Conservation (phyloP, 1,140 invertebrate species). For the Linepithema humile region DNA sequence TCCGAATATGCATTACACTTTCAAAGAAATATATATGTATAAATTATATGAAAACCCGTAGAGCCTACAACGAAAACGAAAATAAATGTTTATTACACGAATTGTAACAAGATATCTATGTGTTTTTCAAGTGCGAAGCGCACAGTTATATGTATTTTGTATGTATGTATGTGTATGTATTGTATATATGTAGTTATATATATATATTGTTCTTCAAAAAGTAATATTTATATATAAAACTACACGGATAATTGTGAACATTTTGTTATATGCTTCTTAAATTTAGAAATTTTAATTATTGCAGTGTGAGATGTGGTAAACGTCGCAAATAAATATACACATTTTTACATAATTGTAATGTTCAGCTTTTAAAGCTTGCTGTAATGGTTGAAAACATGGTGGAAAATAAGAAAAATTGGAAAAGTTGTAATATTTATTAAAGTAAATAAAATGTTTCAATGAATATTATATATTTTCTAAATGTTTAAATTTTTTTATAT, state of each 20-base stretch:
- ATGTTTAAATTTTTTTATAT: neutral
- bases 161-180: neutral
- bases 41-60: neutral
- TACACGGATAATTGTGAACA: too few relatives aligned
- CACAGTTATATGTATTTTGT: neutral
- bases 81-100: neutral
- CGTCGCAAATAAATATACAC: too few relatives aligned
- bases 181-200: neutral
- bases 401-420: neutral
- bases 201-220: neutral
- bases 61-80: neutral
- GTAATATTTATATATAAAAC: neutral
- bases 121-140: neutral
- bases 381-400: neutral
- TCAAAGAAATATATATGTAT: neutral
- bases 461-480: neutral
- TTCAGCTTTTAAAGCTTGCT: too few relatives aligned
- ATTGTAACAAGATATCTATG: neutral
- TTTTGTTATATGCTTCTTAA: neutral
- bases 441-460: neutral
- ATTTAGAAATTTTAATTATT: too few relatives aligned
- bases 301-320: too few relatives aligned
- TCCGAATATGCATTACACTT: neutral
- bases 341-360: too few relatives aligned
- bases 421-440: neutral